Percentiles rank a stretch among this genome's conserved stretches.
These are phyloP conservation scores for Pangasius mekongensis DNA, from an alignment of 2,797 vertebrate species.

Conservation along the genomic window DNA sequence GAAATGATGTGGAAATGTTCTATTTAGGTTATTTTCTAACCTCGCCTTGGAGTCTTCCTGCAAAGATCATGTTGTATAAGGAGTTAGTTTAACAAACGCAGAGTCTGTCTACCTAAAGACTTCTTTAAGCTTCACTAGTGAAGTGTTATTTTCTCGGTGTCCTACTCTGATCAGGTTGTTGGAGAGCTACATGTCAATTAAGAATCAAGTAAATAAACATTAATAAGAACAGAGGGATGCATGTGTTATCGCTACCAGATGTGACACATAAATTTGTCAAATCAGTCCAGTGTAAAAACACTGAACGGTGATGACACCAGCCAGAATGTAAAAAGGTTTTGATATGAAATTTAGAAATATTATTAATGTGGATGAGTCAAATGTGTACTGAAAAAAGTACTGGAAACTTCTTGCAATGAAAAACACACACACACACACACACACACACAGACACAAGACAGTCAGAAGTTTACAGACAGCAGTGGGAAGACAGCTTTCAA, in stretches of 20 bases:
- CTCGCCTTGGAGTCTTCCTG: neutral
- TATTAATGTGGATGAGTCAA: neutral
- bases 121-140: too few species aligned
- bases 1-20: neutral
- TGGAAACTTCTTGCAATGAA: neutral
- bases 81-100: neutral
- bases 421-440: neutral
- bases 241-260: too few species aligned
- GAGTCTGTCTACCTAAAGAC: too few species aligned
- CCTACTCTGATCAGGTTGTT: too few species aligned
- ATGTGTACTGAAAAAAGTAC: neutral
- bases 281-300: too few species aligned
- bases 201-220: too few species aligned
- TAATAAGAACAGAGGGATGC: too few species aligned
- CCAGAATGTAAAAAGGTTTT: neutral
- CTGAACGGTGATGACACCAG: too few species aligned
- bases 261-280: too few species aligned
- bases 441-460: neutral
- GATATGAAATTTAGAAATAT: neutral
- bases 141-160: too few species aligned
- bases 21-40: neutral
- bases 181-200: too few species aligned
- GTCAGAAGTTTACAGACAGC: constrained; percentile 1
- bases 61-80: neutral
- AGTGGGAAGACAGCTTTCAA: constrained; percentile 17